Conservation (phyloP, 2,113 vertebrate genomes). For the Ammodytes marinus region DNA sequence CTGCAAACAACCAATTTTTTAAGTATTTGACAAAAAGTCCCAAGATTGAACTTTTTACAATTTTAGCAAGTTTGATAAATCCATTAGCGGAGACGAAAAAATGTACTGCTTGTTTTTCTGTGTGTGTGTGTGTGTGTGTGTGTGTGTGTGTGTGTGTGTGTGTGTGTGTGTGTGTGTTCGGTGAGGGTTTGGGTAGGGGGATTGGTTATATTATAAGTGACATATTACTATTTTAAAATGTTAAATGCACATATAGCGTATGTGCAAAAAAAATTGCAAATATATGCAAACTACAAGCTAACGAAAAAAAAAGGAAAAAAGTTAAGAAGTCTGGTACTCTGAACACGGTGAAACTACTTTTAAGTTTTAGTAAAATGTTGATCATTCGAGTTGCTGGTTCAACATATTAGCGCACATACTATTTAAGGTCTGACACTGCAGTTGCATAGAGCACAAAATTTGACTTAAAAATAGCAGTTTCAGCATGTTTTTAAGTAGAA, state of each 20-base stretch:
- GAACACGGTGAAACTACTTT: background rate
- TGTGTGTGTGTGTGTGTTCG: conserved; percentile 75
- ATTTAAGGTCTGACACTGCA: too few relatives aligned
- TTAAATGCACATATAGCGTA: conserved; percentile 25
- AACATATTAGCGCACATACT: conserved; percentile 91
- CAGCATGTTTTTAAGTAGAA: too few relatives aligned
- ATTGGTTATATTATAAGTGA: conserved; percentile 7
- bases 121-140: conserved; percentile 84
- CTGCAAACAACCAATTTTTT: too few relatives aligned
- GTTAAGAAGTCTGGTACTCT: conserved; percentile 73
- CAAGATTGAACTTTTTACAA: background rate
- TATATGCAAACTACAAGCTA: conserved; percentile 75
- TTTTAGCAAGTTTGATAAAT: conserved; percentile 15
- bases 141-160: conserved; percentile 83
- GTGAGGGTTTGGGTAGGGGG: background rate
- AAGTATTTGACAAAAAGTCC: too few relatives aligned
- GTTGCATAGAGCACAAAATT: too few relatives aligned
- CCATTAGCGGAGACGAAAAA: background rate
- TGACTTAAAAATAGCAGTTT: too few relatives aligned
- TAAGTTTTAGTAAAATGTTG: too few relatives aligned
- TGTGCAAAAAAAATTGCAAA: conserved; percentile 21
- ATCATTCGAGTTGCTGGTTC: conserved; percentile 91
- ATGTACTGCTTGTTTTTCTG: background rate
- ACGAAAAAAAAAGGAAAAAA: conserved; percentile 69
- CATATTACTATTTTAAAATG: conserved; percentile 39